Evolutionary conservation across 92 coral and sea anemone species (phyloP), one percentile per base, ranked within the genome.

Genomic region (Epizoanthus stellaris): DNA sequence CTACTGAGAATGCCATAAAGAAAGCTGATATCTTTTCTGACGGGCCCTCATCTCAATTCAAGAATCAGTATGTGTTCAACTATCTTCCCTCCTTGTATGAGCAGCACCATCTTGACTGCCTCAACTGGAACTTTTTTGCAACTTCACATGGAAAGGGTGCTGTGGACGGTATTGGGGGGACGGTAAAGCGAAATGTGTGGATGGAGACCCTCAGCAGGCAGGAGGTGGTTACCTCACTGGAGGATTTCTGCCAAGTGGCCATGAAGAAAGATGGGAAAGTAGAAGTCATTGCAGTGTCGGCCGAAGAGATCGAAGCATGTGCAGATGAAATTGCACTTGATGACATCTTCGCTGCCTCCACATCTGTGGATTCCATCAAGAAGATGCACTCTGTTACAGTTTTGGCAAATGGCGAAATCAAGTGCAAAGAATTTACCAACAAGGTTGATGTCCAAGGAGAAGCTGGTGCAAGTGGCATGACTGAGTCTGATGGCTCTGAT

Each of bases 11-110:
- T 60, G 75, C 57, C 80, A 77, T 76, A 11, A 84, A 76, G 82
- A 88, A 76, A 76, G 88, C 74, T 45, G 91, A 82, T 69, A 87
- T 87, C 14, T 67, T 81, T 81, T 86, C 89, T 64, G 80, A 86
- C 69, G 73, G 85, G 54, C 85, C 89, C 56, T 86, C 85, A 11
- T 82, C 84, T 40, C 84, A 88, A 75, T 88, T 88, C 79, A 85
- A 79, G 82, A 89, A 89, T 25, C 92, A 85, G 82, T 89, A 77
- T 85, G 88, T 89, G 21, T 89, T 89, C 83, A 85, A 85, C 52
- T 85, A 39, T 72, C 86, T 89, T 58, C 89, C 89, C 5, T 66
- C 67, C 58, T 57, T 88, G 56, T 81, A 47, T 67, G 52, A 88
- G 49, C 56, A 61, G 88, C 57, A 84, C 80, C 62, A 40, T 71